A percentile compares a stretch with the other conserved stretches of the same genome.
These are phyloP conservation scores for Nothoprocta perdicaria DNA, from an alignment of 2,113 vertebrate species.

Conservation along the genomic window DNA sequence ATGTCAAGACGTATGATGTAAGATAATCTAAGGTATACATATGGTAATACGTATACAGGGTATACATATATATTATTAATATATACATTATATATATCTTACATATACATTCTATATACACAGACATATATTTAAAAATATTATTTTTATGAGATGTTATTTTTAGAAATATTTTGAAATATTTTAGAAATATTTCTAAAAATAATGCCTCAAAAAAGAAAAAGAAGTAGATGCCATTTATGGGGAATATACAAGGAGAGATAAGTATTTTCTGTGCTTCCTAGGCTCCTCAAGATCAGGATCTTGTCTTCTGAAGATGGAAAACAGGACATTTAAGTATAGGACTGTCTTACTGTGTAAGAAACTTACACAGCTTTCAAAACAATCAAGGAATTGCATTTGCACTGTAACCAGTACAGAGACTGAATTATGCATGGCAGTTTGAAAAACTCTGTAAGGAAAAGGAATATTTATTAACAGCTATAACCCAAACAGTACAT, in stretches of 20 bases:
- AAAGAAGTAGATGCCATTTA: neutral
- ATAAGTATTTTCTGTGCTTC: fast-evolving
- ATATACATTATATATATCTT: too few species aligned
- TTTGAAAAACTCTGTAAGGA: neutral
- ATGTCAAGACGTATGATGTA: neutral
- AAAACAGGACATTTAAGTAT: neutral
- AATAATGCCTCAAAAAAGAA: neutral
- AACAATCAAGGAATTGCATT: fast-evolving
- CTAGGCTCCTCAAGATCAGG: neutral
- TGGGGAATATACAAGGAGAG: fast-evolving
- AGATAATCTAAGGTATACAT: neutral
- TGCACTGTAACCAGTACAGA: neutral
- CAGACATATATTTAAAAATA: too few species aligned
- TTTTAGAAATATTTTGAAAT: neutral
- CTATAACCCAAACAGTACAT: neutral
- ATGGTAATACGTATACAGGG: too few species aligned
- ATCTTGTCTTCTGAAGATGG: neutral
- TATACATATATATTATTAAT: too few species aligned
- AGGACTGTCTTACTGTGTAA: neutral
- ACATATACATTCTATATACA: too few species aligned
- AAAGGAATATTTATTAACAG: neutral
- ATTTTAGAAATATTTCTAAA: neutral
- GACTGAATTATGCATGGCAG: neutral
- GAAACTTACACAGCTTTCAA: neutral
- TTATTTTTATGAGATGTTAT: neutral